A percentile compares a stretch with the other conserved stretches of the same genome.
phyloP scores from a whole-genome alignment of 2,888 invertebrate genomes.

The Eudasyphora cyanicolor region DNA sequence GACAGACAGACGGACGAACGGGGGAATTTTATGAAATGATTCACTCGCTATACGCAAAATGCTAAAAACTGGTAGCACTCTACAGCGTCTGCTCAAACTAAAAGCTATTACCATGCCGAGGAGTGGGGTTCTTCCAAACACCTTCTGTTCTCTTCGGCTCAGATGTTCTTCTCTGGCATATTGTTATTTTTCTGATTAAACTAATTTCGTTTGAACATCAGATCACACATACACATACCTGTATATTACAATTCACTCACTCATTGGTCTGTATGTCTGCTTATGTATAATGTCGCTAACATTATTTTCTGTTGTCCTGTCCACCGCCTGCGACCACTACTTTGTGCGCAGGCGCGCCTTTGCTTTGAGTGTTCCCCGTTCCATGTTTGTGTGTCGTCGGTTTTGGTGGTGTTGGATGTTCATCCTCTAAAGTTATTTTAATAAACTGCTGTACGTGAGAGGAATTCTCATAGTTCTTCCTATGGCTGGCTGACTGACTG shows the following conservation, averaged over 20 bases:
- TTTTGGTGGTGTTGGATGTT: constrained; percentile 56
- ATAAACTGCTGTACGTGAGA: constrained; percentile 80
- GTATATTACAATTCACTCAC: not conserved
- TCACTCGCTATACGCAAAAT: constrained; percentile 46
- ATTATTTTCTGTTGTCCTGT: constrained; percentile 31
- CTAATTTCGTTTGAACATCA: constrained; percentile 59
- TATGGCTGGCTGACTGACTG: constrained; percentile 16
- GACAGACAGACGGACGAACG: constrained; percentile 16
- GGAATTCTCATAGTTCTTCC: constrained; percentile 73
- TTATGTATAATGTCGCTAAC: constrained; percentile 53
- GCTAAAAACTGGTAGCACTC: constrained; percentile 64
- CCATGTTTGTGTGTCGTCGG: not conserved
- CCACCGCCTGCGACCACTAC: not conserved
- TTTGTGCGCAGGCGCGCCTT: not conserved
- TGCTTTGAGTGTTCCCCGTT: not conserved
- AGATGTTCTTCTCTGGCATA: not conserved
- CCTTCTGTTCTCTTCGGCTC: constrained; percentile 49
- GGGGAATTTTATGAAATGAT: constrained; percentile 28
- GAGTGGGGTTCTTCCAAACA: constrained; percentile 41
- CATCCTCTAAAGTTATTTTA: constrained; percentile 79
- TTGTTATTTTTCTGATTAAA: constrained; percentile 58
- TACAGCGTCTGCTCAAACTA: not conserved
- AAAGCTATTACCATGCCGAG: not conserved
- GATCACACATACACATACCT: constrained; percentile 9
- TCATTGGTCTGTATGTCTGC: not conserved